phyloP scores from a whole-genome alignment of 2,113 vertebrate species.

The Scopus umbretta region DNA sequence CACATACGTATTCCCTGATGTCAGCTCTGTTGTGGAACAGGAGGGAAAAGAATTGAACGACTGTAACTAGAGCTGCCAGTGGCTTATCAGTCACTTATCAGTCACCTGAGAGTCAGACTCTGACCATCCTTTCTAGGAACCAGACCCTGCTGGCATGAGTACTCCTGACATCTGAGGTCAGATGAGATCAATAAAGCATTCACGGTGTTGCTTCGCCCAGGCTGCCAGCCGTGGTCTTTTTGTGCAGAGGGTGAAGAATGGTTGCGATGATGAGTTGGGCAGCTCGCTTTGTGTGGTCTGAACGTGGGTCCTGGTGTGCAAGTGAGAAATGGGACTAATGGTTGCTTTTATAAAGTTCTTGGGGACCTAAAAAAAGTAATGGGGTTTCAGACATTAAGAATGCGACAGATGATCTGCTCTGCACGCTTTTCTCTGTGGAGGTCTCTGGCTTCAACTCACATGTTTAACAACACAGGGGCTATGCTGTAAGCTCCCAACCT shows the following conservation, averaged over 20 bases:
- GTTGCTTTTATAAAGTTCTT: neutral
- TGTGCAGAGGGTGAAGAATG: accelerated
- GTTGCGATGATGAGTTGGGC: neutral
- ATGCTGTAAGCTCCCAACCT: neutral
- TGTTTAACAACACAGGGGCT: neutral
- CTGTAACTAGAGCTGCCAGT: neutral
- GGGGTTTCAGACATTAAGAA: neutral
- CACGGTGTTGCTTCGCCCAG: accelerated
- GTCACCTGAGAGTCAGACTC: neutral
- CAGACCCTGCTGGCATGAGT: neutral
- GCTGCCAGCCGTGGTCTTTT: neutral
- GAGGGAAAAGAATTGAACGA: neutral
- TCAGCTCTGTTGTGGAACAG: neutral
- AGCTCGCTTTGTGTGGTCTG: neutral
- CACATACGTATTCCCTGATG: neutral
- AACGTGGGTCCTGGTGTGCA: neutral
- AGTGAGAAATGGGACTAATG: neutral
- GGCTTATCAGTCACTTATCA: neutral
- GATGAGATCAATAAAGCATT: neutral
- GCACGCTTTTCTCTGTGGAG: neutral
- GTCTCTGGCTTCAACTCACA: neutral
- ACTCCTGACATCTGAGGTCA: neutral
- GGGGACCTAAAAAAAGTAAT: neutral
- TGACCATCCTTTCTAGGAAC: neutral
- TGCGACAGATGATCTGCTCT: neutral